Evolutionary conservation across 2,113 vertebrate genomes (phyloP).

Genomic region (Aix galericulata): DNA sequence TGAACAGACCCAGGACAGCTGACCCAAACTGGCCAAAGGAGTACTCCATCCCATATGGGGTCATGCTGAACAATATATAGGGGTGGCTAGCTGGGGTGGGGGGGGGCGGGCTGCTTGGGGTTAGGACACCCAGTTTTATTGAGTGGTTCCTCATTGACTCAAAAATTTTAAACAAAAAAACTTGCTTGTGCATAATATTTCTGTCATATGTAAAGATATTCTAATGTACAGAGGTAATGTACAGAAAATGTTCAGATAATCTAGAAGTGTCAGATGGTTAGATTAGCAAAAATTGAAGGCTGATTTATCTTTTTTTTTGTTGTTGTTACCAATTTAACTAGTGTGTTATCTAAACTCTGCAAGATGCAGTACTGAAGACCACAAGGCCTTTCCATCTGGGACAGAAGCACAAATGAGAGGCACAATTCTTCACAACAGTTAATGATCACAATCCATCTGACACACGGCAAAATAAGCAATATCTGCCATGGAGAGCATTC

Average conservation of each 20-base stretch:
- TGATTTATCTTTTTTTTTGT: neutral
- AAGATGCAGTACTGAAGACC: neutral
- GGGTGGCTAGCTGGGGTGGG: too few species aligned
- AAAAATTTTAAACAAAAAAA: neutral
- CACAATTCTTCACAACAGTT: neutral
- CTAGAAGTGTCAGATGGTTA: neutral
- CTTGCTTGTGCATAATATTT: neutral
- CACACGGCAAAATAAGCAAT: accelerated
- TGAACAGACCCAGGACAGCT: too few species aligned
- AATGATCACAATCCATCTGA: neutral
- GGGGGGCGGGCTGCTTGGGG: too few species aligned
- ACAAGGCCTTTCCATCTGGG: neutral
- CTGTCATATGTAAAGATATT: neutral
- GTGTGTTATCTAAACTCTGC: neutral
- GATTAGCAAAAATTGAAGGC: neutral
- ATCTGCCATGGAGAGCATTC: neutral
- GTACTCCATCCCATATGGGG: too few species aligned
- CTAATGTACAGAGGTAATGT: too few species aligned
- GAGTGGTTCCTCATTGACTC: neutral
- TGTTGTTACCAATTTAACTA: neutral
- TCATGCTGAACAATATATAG: too few species aligned
- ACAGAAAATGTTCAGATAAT: neutral
- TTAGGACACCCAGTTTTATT: neutral
- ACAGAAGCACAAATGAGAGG: neutral
- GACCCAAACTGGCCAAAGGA: too few species aligned